Base-by-base conservation (phyloP, 2,888 invertebrate genomes). In the Pristionchus mayeri region DNA sequence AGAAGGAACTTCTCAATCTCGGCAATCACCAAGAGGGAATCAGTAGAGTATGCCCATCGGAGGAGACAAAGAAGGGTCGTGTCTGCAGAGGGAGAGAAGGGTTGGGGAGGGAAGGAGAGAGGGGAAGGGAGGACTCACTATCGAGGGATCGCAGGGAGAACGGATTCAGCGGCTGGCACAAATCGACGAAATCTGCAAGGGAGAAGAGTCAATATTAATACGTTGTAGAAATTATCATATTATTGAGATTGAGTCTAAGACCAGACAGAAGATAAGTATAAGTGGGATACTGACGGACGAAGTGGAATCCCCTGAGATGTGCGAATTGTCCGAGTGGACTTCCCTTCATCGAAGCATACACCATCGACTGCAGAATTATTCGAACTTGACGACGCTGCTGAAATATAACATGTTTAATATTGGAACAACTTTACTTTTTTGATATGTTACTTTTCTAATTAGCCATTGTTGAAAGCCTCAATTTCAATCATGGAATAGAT, bases 381-480 rank as follows among this genome's bases (percentile, higher is more conserved):
- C 71, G 71, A 21, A 71, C 71, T 71, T 71, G 71, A 71, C 71
- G 71, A 71, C 71, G 71, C n/a, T 44, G 40, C 71, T 71, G 44
- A 24, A 71, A 13, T 9, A 9, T 44, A 44, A 9, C n/a, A n/a
- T 44, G 44, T 9, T 44, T 44, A 44, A 44, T 44, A 44, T 44
- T 44, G 44, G 44, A 44, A 13, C 44, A 44, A 44, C 44, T 44
- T 44, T 44, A 44, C 6, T 44, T 13, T 44, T 9, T 44, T 44
- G 6, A 44, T 44, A 44, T 44, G 7, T 44, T 13, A n/a, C n/a
- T n/a, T n/a, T n/a, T n/a, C n/a, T n/a, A n/a, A n/a, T n/a, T n/a
- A n/a, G n/a, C n/a, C n/a, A n/a, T n/a, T n/a, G n/a, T n/a, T n/a
- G n/a, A n/a, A n/a, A n/a, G n/a, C n/a, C n/a, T n/a, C n/a, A n/a